These are phyloP conservation scores for Venustaconcha ellipsiformis DNA, from an alignment of 1,140 invertebrate species.

Conservation along the genomic window DNA sequence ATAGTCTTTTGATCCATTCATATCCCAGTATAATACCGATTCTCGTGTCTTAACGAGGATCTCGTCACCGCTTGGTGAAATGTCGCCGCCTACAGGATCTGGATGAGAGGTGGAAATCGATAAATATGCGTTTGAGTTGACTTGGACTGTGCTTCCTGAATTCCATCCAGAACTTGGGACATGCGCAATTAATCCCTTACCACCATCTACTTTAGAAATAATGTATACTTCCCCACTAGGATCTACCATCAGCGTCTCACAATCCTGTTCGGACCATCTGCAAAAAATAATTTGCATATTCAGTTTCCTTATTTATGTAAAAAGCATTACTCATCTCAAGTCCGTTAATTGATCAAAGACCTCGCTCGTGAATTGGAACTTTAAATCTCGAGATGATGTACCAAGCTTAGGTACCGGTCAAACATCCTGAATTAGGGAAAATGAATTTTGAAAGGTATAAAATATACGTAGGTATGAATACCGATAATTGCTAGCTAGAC, in stretches of 20 bases:
- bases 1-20: constrained; percentile 3
- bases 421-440: no score
- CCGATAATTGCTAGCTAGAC: no score
- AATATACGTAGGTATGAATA: no score
- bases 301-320: no score
- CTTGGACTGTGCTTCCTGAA: not conserved
- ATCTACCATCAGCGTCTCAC: constrained; percentile 43
- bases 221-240: constrained; percentile 34
- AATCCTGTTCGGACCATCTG: constrained; percentile 40
- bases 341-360: no score
- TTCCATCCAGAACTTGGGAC: constrained; percentile 38
- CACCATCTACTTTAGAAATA: constrained; percentile 39
- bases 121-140: constrained; percentile 11
- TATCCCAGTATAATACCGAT: no score
- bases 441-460: no score
- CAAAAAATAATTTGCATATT: not conserved
- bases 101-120: constrained; percentile 9
- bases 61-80: constrained; percentile 21
- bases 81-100: constrained; percentile 42
- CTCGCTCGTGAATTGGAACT: no score
- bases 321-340: no score
- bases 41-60: not conserved
- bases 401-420: no score
- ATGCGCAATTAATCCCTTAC: constrained; percentile 28
- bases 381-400: no score